phyloP scores from a whole-genome alignment of 2,888 invertebrate species.

The Coelinius sp. region DNA sequence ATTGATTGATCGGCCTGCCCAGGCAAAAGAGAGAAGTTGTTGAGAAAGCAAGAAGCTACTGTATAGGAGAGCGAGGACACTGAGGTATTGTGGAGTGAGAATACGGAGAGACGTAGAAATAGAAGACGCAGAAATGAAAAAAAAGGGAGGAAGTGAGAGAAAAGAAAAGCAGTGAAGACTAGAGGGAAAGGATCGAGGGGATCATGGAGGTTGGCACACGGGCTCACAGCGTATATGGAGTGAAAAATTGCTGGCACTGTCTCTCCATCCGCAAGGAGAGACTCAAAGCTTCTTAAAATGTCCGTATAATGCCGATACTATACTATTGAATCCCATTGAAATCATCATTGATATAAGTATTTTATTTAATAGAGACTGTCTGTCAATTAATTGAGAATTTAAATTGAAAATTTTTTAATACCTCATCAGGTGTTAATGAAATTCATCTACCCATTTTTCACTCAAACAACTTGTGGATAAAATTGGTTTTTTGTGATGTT shows the following conservation, averaged over 20 bases:
- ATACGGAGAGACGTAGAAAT: slow-evolving; percentile 39
- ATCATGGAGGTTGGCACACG: slow-evolving; percentile 47
- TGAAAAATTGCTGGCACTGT: slow-evolving; percentile 53
- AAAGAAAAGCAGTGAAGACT: slow-evolving; percentile 38
- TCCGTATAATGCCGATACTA: slow-evolving; percentile 50
- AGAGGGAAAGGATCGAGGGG: slow-evolving; percentile 49
- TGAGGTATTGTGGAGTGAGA: slow-evolving; percentile 35
- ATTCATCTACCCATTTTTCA: slow-evolving; percentile 7
- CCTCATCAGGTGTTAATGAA: slow-evolving; percentile 5
- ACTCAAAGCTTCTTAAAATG: slow-evolving; percentile 55
- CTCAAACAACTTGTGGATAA: background rate
- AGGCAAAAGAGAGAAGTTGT: slow-evolving; percentile 36
- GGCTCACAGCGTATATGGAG: slow-evolving; percentile 54
- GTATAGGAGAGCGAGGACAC: slow-evolving; percentile 36
- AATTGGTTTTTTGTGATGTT: background rate
- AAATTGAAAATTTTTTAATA: too few relatives aligned
- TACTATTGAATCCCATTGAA: slow-evolving; percentile 24
- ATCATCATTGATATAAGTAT: slow-evolving; percentile 14
- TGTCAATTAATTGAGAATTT: background rate
- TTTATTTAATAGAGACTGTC: background rate
- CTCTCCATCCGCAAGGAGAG: slow-evolving; percentile 46
- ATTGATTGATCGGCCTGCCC: slow-evolving; percentile 63
- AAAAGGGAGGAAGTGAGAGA: slow-evolving; percentile 33
- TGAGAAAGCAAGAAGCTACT: slow-evolving; percentile 24
- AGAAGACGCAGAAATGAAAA: slow-evolving; percentile 34